Conservation (phyloP, 2,888 invertebrate species). For the Thyatira batis region DNA sequence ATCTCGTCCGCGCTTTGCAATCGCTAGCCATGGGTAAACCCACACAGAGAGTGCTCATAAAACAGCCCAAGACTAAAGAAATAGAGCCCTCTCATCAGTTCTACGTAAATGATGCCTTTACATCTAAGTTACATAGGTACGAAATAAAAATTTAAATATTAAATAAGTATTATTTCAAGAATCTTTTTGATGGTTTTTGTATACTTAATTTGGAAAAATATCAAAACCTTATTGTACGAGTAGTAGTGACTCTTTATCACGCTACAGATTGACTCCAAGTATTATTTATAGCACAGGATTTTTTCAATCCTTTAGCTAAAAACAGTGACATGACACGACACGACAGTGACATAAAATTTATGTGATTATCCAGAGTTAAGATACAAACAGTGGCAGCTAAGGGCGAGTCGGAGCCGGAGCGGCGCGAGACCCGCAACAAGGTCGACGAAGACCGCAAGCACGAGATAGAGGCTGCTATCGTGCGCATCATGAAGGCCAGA, state of each 20-base stretch:
- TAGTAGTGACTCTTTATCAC: no score
- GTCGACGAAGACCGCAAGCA: constrained; percentile 99
- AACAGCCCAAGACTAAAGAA: constrained; percentile 98
- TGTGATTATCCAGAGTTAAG: constrained; percentile 91
- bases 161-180: no score
- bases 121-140: constrained; percentile 97
- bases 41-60: constrained; percentile 95
- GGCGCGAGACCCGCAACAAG: constrained; percentile 98
- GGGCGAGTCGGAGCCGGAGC: constrained; percentile 99
- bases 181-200: no score
- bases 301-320: no score
- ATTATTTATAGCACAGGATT: no score
- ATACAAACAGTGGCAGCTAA: constrained; percentile 97
- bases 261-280: no score
- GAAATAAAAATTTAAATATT: neutral
- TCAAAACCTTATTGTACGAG: no score
- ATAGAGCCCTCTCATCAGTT: constrained; percentile 96
- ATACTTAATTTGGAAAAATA: no score
- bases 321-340: no score
- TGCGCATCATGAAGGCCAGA: constrained; percentile 99
- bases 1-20: constrained; percentile 97
- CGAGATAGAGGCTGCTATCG: constrained; percentile 99
- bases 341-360: no score
- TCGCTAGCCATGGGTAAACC: constrained; percentile 99
- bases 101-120: constrained; percentile 98